Evolutionary conservation across 2,113 vertebrate species (phyloP), one percentile per base, ranked within the genome.

Genomic region (Gadus chalcogrammus): DNA sequence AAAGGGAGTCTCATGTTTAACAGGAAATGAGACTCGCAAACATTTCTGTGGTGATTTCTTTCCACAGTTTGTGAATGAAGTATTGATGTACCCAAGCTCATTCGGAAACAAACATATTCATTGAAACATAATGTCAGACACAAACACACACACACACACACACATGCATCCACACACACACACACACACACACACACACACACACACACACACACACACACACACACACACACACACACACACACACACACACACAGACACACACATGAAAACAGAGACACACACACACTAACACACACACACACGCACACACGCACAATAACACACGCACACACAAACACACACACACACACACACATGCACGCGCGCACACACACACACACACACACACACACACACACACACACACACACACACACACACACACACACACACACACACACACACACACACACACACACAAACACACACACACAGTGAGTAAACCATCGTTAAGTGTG

Each of bases 401-500:
- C 55, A 58, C 31, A 38, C 20, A 15, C 35, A 24, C 28, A 4
- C 56, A 35, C 79, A 64, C 55, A 64, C 64, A 17, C 60, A 62
- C 63, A 27, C 62, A 55, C 53, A 55, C 12, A 55, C 53, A 55
- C 53, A 55, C 53, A 55, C 31, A 35, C 31, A 35, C 31, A 35
- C 31, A 35, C 31, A 35, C 31, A 35, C 31, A 35, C 31, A 35
- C 31, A 35, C 31, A 35, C 31, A 52, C 65, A 48, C 65, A 16
- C 56, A 24, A 53, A 17, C 65, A 68, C 64, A 64, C 55, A 61
- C 12, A 12, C 64, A 69, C 13, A 12, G 81, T 72, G 76, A 73
- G 76, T 84, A 80, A 87, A 86, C 78, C 76, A 76, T 79, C 60
- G 65, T 76, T 73, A 85, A 82, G 78, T 68, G 77, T 80, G 68